Percentiles rank a stretch among this genome's conserved stretches.
These are phyloP conservation scores for Semicossyphus pulcher DNA, from an alignment of 2,113 vertebrate species.

Conservation along the genomic window DNA sequence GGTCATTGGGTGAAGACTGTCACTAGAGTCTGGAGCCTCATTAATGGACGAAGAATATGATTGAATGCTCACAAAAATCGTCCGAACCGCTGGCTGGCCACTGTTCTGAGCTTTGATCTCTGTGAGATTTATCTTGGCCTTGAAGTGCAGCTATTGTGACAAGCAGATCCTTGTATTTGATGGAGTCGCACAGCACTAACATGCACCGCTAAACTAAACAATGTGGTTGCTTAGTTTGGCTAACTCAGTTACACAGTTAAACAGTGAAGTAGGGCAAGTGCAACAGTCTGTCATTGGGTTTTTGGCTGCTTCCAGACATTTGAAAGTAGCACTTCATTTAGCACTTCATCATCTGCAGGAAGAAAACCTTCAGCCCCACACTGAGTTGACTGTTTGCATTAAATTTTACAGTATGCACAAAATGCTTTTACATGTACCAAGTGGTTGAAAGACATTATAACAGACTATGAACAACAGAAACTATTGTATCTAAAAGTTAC, in stretches of 20 bases:
- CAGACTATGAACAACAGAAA: too few relatives aligned
- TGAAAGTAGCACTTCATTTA: background rate
- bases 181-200: conserved; percentile 15
- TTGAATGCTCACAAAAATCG: conserved; percentile 74
- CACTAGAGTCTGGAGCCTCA: conserved; percentile 51
- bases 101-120: conserved; percentile 71
- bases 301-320: conserved; percentile 4
- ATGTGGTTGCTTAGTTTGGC: background rate
- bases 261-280: conserved; percentile 1
- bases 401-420: background rate
- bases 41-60: conserved; percentile 67
- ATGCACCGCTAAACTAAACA: conserved; percentile 32
- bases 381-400: background rate
- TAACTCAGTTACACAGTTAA: conserved; percentile 4
- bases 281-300: background rate
- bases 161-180: conserved; percentile 48
- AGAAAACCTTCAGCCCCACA: background rate
- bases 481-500: too few relatives aligned
- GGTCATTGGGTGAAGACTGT: conserved; percentile 62
- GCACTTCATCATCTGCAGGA: background rate
- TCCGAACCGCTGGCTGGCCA: conserved; percentile 51
- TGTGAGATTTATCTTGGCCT: conserved; percentile 63
- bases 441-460: too few relatives aligned
- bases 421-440: background rate
- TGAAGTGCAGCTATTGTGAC: conserved; percentile 50